Base-by-base conservation (phyloP, 2,888 invertebrate species). In the Brachypalpus laphriformis region DNA sequence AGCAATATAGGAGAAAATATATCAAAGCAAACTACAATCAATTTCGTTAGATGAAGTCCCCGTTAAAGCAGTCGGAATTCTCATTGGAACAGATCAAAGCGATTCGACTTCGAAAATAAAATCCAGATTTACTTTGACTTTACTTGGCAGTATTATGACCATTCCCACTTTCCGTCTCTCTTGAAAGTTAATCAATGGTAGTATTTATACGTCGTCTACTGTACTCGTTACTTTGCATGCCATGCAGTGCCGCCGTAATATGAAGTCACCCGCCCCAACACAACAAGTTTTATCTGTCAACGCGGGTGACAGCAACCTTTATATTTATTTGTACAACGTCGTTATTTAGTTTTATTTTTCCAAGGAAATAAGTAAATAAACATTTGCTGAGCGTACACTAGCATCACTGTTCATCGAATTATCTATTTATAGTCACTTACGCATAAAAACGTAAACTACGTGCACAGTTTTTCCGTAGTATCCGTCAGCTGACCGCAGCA, bases 331-430 rank as follows among this genome's bases (percentile, higher is more conserved):
- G n/a, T 49, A n/a, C 37, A 8, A 11, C 11, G 0, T 22, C 11
- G 9, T 49, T 16, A 16, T 75, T 57, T 65, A 11, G 49, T 49
- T 59, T 71, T 71, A 59, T 22, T 70, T 57, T 63, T 56, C 11
- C n/a, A 20, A 34, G 37, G 22, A 31, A 37, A 51, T 7, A 16
- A 40, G 71, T 74, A 63, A 74, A 63, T 54, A 72, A 71, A 49
- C 47, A 49, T 51, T 20, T 14, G 8, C n/a, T 14, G 8, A 25
- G 42, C 9, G 25, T 51, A 20, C 11, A 37, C 37, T 16, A 16
- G n/a, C n/a, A 37, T 25, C 9, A 49, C 5, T 14, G 6, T 1
- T 18, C n/a, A 31, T 31, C 34, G 16, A 34, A 14, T 8, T 37
- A 4, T 22, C 7, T 37, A 8, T n/a, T 9, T 51, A 25, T 14